Percentiles rank a stretch among this genome's conserved stretches.
phyloP scores from a whole-genome alignment of 2,797 vertebrate genomes.

The Alectoris magna region DNA sequence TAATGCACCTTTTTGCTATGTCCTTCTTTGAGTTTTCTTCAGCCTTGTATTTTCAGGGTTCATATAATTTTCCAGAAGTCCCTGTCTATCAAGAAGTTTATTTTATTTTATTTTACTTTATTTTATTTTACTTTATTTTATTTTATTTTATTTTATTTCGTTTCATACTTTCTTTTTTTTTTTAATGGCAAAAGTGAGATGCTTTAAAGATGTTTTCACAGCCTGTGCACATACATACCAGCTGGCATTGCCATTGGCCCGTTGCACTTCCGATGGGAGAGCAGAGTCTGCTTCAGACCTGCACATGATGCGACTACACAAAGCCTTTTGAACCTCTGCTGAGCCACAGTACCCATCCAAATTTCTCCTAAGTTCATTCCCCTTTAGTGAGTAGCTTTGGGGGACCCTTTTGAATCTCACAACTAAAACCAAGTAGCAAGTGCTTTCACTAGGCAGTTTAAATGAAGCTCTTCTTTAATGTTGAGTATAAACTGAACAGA shows the following conservation, averaged over 20 bases:
- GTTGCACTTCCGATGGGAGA: constrained; percentile 27
- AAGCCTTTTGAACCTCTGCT: constrained; percentile 34
- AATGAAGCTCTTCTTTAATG: not conserved
- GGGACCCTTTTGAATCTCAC: not conserved
- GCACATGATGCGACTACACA: not conserved
- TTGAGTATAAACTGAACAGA: not conserved
- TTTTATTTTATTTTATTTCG: too few species aligned
- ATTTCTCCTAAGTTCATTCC: not conserved
- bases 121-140: too few species aligned
- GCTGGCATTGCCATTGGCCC: constrained; percentile 14
- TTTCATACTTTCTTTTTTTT: not conserved
- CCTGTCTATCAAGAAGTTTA: not conserved
- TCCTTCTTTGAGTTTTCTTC: not conserved
- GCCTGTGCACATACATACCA: constrained; percentile 14
- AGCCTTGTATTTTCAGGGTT: not conserved
- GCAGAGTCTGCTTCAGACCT: constrained; percentile 35
- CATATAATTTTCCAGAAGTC: not conserved
- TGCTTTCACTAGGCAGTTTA: not conserved
- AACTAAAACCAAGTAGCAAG: not conserved
- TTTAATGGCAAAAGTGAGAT: not conserved
- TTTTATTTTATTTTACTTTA: not conserved
- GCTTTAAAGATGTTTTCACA: constrained; percentile 48
- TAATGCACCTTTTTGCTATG: not conserved
- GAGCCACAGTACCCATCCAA: not conserved
- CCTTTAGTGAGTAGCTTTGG: not conserved